These are phyloP conservation scores for Micrasema minimum DNA, from an alignment of 1,140 invertebrate species.

Conservation along the genomic window DNA sequence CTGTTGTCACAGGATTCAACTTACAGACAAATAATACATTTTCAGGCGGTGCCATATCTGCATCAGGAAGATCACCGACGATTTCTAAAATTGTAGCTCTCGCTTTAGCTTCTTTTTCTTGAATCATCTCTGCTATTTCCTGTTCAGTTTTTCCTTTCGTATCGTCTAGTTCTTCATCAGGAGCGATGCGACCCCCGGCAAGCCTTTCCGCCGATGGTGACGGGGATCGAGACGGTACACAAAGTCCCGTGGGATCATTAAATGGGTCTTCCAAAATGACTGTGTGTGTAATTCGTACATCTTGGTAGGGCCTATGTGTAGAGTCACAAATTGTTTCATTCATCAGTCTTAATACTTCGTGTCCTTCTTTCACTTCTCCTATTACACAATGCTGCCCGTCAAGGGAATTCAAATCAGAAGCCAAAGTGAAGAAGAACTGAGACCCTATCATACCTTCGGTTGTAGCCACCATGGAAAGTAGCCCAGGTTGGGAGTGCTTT, in stretches of 20 bases:
- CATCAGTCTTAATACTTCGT: slow-evolving; percentile 87
- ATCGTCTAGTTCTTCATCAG: slow-evolving; percentile 96
- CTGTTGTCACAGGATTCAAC: slow-evolving; percentile 98
- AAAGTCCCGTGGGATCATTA: slow-evolving; percentile 84
- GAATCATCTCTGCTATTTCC: slow-evolving; percentile 89
- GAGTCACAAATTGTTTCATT: slow-evolving; percentile 96
- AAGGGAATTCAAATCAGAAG: slow-evolving; percentile 88
- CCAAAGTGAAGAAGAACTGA: slow-evolving; percentile 97
- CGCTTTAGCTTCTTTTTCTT: slow-evolving; percentile 94
- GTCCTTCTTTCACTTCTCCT: slow-evolving; percentile 94
- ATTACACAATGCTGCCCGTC: slow-evolving; percentile 97
- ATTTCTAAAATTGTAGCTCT: slow-evolving; percentile 98
- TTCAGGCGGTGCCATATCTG: slow-evolving; percentile 97
- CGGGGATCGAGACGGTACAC: slow-evolving; percentile 86
- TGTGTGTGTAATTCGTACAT: slow-evolving; percentile 97
- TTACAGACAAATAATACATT: slow-evolving; percentile 99
- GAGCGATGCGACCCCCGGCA: slow-evolving; percentile 88
- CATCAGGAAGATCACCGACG: slow-evolving; percentile 97
- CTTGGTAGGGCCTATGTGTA: slow-evolving; percentile 91
- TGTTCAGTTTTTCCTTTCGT: slow-evolving; percentile 82
- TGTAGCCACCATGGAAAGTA: slow-evolving; percentile 96
- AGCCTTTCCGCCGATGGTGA: slow-evolving; percentile 83
- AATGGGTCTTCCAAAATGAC: slow-evolving; percentile 97
- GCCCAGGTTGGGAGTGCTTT: slow-evolving; percentile 86
- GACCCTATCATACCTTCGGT: slow-evolving; percentile 94